These are phyloP conservation scores for Bombus breviceps DNA, from an alignment of 1,140 invertebrate species.

Conservation along the genomic window DNA sequence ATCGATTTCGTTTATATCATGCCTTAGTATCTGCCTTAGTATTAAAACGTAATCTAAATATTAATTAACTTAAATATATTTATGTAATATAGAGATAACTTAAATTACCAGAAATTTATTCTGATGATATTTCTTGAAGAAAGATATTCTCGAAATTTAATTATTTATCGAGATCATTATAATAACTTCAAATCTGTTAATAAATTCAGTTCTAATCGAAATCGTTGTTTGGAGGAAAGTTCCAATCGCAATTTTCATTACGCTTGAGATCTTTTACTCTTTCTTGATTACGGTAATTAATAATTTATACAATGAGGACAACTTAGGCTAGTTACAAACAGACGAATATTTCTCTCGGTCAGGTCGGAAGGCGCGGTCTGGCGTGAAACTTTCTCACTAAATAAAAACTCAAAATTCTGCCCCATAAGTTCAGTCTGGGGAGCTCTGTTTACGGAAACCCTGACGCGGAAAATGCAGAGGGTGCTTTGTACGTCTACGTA, in stretches of 20 bases:
- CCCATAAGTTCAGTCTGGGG: slow-evolving; percentile 60
- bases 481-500: slow-evolving; percentile 60
- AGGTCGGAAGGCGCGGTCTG: slow-evolving; percentile 57
- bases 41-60: too few species aligned
- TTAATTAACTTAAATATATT: too few species aligned
- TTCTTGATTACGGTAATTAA: slow-evolving; percentile 17
- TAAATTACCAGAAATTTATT: neutral
- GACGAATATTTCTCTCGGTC: slow-evolving; percentile 57
- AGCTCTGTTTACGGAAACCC: slow-evolving; percentile 67
- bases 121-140: neutral
- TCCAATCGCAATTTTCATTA: neutral
- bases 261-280: neutral
- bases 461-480: slow-evolving; percentile 56
- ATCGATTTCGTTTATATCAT: neutral
- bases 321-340: slow-evolving; percentile 42
- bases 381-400: slow-evolving; percentile 71
- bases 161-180: neutral
- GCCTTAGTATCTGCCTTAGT: too few species aligned
- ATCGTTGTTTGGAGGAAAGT: neutral
- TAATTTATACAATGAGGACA: slow-evolving; percentile 3
- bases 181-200: neutral
- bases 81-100: too few species aligned
- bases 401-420: slow-evolving; percentile 72
- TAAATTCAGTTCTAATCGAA: neutral
- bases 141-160: neutral